Conservation (phyloP, 2,797 vertebrate species). For the Rhabdomys pumilio region DNA sequence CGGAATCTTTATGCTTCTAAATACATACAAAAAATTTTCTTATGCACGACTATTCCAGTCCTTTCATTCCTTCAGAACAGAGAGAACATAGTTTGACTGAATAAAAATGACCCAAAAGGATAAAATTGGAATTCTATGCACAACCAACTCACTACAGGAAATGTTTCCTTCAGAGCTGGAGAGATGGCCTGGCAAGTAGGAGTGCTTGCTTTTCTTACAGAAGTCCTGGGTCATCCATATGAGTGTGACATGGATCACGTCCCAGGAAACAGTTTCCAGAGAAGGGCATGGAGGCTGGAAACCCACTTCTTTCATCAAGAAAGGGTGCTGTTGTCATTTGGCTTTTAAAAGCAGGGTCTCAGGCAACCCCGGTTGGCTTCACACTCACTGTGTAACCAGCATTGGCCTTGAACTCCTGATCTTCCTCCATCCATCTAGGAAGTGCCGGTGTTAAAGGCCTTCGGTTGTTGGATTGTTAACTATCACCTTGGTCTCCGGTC, state of each 20-base stretch:
- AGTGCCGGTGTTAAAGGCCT: background rate
- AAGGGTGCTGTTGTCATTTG: background rate
- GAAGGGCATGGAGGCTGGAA: background rate
- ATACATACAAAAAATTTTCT: slow-evolving; percentile 10
- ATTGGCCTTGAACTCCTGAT: background rate
- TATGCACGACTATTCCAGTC: slow-evolving; percentile 1
- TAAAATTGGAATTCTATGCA: background rate
- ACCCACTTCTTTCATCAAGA: background rate
- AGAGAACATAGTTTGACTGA: background rate
- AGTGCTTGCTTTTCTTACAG: background rate
- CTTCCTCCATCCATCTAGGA: background rate
- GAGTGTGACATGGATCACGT: background rate
- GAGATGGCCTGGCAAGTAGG: background rate
- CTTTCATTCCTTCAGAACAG: background rate
- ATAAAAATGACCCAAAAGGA: background rate
- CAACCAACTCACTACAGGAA: background rate
- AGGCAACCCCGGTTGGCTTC: background rate
- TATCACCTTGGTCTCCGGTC: background rate
- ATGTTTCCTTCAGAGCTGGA: background rate
- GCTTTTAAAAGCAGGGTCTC: background rate
- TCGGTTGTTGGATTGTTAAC: background rate
- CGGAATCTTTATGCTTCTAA: slow-evolving; percentile 61
- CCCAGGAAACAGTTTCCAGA: background rate
- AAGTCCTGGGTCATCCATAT: background rate
- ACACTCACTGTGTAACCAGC: background rate